Evolutionary conservation across 1,140 invertebrate species (phyloP), one percentile per base, ranked within the genome.

Genomic region (Trichonephila clavipes): DNA sequence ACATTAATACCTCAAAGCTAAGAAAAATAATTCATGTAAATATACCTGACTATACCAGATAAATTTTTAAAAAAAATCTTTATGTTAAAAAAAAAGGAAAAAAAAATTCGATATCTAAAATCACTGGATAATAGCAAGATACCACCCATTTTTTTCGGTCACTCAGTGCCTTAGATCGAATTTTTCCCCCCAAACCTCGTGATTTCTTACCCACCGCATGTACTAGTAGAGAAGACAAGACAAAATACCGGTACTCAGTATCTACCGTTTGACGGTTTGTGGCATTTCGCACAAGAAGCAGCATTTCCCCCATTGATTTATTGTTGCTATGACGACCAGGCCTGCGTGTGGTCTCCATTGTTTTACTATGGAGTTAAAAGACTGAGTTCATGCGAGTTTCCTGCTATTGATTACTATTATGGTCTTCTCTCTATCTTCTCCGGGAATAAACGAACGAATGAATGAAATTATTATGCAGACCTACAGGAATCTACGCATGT

Each of bases 361-460:
- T 93, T 93, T 93, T 93, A 93, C 86, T 93, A 93, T 88, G 86
- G 86, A 93, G 92, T 93, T 93, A 88, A 93, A 93, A 86, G 83
- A 86, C 66, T 66, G 28, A 72, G 82, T 93, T 82, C 85, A 93
- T 93, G 92, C 86, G 64, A 88, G 92, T 93, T 93, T 93, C 86
- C 69, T 83, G 64, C 92, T 93, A 93, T 93, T 93, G 92, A 93
- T 93, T 93, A 93, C 86, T 88, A 93, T 93, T 77, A 93, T 59
- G 92, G 62, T 62, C n/a, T 86, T 66, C 85, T 21, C 85, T 69
- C 66, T 40, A 21, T 90, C 58, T 72, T 3, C 24, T 72, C 51
- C 44, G 21, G 16, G 40, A 72, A n/a, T 2, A 28, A 82, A 28
- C 18, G 89, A 92, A 61, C 21, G 86, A 92, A 83, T 82, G 89